Evolutionary conservation across 2,888 invertebrate genomes (phyloP), one percentile per base, ranked within the genome.

Genomic region (Megaustenia siamemsis): DNA sequence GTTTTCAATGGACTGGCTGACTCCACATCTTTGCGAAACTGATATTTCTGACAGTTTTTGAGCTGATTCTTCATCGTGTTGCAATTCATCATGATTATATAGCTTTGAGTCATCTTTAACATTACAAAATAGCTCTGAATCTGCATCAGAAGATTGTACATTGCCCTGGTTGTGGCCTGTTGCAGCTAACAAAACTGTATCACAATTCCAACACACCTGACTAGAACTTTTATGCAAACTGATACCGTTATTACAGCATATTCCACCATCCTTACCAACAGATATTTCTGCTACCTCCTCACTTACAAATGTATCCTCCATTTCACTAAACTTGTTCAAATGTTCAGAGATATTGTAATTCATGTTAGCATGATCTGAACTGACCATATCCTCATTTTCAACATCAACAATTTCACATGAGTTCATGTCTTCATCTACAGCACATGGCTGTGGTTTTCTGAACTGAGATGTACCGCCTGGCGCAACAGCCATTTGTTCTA

Each of bases 311-410:
- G 8, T 28, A 63, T 0, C 32, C 28, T 56, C 56, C 21, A 56
- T 40, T 77, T 56, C 43, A n/a, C n/a, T n/a, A n/a, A n/a, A n/a
- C n/a, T n/a, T n/a, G n/a, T n/a, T n/a, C 12, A 77, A 38, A 32
- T 35, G 32, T 12, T 63, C 77, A 38, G 38, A 60, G 2, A 35
- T 49, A n/a, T 75, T 40, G 21, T 15, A 45, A 28, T 40, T 28
- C 15, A 49, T 8, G 40, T 38, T 0, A 2, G 69, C 24, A 40
- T 69, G 10, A 24, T 69, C 18, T 24, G 21, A 24, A 40, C 38
- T 40, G 69, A 49, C 21, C 18, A 12, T 49, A 32, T 73, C 40
- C 28, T 73, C 73, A 49, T 73, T 73, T 32, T 73, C 73, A 28
- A 73, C 49, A 49, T 73, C 73, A 49, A 32, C n/a, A 12, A 49